Evolutionary conservation across 2,888 invertebrate species (phyloP), one percentile per base, ranked within the genome.

Genomic region (Iselma pallidipennis): DNA sequence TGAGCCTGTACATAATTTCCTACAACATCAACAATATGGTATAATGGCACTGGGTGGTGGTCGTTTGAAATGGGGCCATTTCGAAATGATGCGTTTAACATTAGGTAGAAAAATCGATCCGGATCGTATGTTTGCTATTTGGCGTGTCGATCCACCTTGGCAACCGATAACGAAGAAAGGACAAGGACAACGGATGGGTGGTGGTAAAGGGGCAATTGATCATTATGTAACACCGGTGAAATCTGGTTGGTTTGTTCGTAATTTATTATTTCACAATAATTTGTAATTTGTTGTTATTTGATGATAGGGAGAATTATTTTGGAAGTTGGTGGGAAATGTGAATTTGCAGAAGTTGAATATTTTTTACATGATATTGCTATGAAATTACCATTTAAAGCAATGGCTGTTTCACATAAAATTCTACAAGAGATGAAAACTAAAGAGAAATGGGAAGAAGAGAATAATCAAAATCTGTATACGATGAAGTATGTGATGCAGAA

Each of bases 101-200:
- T 81, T 98, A 26, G 90, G 92, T 58, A 86, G 92, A 52, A 90
- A 91, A 74, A 86, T 98, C 75, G 91, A 96, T 72, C 81, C 86
- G 19, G 88, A 85, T 66, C 87, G 88, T 72, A 94, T 94, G 91
- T 99, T 98, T 85, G 95, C 96, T 0, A 84, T 95, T 28, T 99
- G 98, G 97, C 85, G 99, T 72, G 84, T 99, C 0, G 95, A 96
- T 73, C 84, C 95, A 0, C 97, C 98, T 0, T 99, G 98, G 98
- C 96, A 98, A 75, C 93, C 98, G 0, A 82, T 96, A 9, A 94
- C 95, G 0, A 94, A 91, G 80, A 94, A 94, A 79, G 92, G 94
- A 0, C 91, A 91, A 79, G 98, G 98, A 0, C 90, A 91, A 68
- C 85, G 95, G 72, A 95, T 97, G 94, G 98, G 98, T 7, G 96